phyloP scores from a whole-genome alignment of 1,140 invertebrate genomes.

The Lasioglossum albipes region DNA sequence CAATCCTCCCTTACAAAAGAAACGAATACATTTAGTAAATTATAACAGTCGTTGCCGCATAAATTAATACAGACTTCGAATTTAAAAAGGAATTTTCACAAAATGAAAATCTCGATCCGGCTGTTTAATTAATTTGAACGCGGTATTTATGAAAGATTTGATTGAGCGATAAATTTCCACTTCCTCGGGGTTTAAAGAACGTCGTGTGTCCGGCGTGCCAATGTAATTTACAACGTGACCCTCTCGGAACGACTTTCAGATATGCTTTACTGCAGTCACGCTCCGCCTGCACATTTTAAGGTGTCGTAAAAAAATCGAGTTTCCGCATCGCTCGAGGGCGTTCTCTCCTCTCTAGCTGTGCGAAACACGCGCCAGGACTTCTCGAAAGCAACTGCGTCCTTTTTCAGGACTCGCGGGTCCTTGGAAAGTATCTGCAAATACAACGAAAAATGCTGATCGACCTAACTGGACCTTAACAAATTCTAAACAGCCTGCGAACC shows the following conservation, averaged over 20 bases:
- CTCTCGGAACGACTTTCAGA: slow-evolving; percentile 25
- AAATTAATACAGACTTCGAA: too few relatives aligned
- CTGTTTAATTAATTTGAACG: too few relatives aligned
- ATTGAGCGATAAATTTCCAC: slow-evolving; percentile 13
- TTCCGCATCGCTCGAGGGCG: not conserved
- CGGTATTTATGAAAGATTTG: too few relatives aligned
- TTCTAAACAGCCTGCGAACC: too few relatives aligned
- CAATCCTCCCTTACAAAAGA: too few relatives aligned
- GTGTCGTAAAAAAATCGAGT: slow-evolving; percentile 31
- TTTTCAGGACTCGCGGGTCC: not conserved
- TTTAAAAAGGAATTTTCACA: too few relatives aligned
- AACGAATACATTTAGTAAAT: too few relatives aligned
- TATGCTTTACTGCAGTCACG: slow-evolving; percentile 10
- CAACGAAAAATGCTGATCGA: too few relatives aligned
- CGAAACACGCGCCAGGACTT: not conserved
- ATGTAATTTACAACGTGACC: slow-evolving; percentile 28
- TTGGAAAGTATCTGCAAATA: not conserved
- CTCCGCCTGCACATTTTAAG: slow-evolving; percentile 11
- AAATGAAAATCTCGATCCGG: too few relatives aligned
- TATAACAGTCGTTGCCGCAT: too few relatives aligned
- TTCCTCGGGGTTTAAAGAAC: not conserved
- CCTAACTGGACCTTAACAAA: too few relatives aligned
- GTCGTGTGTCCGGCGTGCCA: not conserved
- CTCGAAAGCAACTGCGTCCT: not conserved
- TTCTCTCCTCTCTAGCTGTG: not conserved